Percentiles rank a stretch among this genome's conserved stretches.
Conservation (phyloP, 2,888 invertebrate genomes). For the Pachydiplax longipennis region DNA sequence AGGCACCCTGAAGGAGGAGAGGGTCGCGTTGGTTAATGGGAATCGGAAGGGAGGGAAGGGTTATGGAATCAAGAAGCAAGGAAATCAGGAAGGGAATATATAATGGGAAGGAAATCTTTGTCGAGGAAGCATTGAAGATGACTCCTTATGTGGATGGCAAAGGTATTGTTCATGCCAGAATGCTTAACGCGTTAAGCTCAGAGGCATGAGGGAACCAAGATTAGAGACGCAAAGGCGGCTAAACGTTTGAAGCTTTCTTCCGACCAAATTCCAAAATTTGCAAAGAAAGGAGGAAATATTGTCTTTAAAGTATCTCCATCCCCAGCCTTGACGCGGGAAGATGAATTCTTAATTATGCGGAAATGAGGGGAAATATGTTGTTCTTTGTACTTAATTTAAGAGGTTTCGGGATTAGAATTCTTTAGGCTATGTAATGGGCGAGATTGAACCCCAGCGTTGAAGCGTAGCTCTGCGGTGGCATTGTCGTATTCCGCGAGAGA, state of each 20-base stretch:
- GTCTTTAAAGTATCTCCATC: not conserved
- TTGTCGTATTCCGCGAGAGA: too few species aligned
- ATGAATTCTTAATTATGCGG: not conserved
- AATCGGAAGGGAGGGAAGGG: not conserved
- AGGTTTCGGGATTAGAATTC: not conserved
- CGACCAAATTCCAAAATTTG: not conserved
- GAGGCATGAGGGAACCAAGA: not conserved
- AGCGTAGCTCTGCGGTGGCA: not conserved
- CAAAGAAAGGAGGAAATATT: not conserved
- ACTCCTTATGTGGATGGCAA: slow-evolving; percentile 8
- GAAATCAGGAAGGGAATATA: slow-evolving; percentile 21
- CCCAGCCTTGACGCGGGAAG: not conserved
- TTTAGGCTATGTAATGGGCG: not conserved
- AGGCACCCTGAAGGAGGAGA: not conserved
- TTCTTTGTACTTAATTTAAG: not conserved
- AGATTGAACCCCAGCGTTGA: not conserved
- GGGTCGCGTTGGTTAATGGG: not conserved
- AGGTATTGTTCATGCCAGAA: slow-evolving; percentile 16
- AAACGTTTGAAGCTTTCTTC: not conserved
- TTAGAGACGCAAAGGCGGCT: not conserved
- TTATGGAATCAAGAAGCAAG: not conserved
- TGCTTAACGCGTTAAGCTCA: slow-evolving; percentile 1
- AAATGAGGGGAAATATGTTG: not conserved
- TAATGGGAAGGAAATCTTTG: slow-evolving; percentile 31
- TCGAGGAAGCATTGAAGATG: not conserved